Evolutionary conservation across 2,888 invertebrate species (phyloP).

Genomic region (Pyrgus malvae): DNA sequence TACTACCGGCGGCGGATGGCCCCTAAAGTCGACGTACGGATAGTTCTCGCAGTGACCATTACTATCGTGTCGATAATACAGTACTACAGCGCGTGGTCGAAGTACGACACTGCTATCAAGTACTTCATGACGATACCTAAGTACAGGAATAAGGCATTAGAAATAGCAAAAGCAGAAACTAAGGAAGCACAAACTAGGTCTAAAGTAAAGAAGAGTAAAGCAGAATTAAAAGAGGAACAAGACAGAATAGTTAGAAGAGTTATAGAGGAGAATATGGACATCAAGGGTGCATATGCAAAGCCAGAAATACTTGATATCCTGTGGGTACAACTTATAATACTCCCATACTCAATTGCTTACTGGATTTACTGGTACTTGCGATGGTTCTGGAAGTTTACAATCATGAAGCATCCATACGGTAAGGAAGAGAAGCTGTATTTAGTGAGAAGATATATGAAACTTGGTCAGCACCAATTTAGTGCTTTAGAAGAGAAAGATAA

Average conservation of each 20-base stretch:
- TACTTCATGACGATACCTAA: conserved; percentile 94
- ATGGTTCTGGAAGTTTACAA: conserved; percentile 91
- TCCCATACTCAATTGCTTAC: conserved; percentile 87
- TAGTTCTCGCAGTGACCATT: conserved; percentile 92
- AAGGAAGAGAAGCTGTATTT: conserved; percentile 92
- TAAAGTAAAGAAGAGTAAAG: conserved; percentile 81
- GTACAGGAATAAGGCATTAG: conserved; percentile 90
- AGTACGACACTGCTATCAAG: conserved; percentile 92
- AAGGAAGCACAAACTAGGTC: conserved; percentile 80
- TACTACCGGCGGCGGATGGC: conserved; percentile 94
- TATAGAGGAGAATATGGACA: conserved; percentile 96
- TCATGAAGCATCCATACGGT: conserved; percentile 89
- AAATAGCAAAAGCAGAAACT: conserved; percentile 83
- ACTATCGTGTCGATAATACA: conserved; percentile 93
- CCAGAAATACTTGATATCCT: conserved; percentile 89
- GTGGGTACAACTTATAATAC: conserved; percentile 91
- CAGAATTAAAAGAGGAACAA: conserved; percentile 88
- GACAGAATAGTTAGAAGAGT: conserved; percentile 90
- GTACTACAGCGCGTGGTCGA: conserved; percentile 89
- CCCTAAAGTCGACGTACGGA: conserved; percentile 94
- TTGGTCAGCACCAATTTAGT: conserved; percentile 87
- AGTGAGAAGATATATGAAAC: conserved; percentile 89
- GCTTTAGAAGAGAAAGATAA: conserved; percentile 88
- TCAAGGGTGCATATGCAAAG: conserved; percentile 95
- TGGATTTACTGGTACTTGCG: conserved; percentile 88